A percentile compares a stretch with the other conserved stretches of the same genome.
Evolutionary conservation across 2,797 vertebrate genomes (phyloP).

Genomic region (Lerista edwardsae): DNA sequence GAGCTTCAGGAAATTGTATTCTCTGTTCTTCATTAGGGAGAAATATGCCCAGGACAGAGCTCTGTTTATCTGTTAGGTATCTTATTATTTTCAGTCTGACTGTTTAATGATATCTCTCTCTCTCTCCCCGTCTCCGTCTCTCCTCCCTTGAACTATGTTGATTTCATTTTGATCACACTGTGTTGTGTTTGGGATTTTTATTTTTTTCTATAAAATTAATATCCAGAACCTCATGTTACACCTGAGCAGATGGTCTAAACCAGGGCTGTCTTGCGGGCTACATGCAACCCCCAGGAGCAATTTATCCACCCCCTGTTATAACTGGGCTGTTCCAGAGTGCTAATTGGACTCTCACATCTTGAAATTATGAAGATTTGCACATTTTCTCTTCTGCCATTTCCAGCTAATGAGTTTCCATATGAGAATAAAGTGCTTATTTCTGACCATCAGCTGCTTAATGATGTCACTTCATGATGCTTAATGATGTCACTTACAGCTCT

Average conservation of each 20-base stretch:
- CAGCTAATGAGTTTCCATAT: too few relatives aligned
- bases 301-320: too few relatives aligned
- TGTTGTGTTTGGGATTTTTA: background rate
- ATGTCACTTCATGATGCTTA: too few relatives aligned
- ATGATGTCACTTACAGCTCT: too few relatives aligned
- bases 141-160: background rate
- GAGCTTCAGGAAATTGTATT: slow-evolving; percentile 65
- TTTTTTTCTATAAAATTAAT: slow-evolving; percentile 15
- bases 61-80: slow-evolving; percentile 39
- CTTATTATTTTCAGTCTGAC: slow-evolving; percentile 51
- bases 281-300: too few relatives aligned
- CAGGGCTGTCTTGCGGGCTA: too few relatives aligned
- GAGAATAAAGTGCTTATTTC: too few relatives aligned
- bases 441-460: too few relatives aligned
- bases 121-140: background rate
- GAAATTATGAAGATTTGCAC: too few relatives aligned
- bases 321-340: too few relatives aligned
- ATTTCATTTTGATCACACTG: slow-evolving; percentile 7
- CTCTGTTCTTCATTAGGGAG: slow-evolving; percentile 50
- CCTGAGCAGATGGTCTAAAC: background rate
- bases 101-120: slow-evolving; percentile 41
- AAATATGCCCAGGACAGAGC: slow-evolving; percentile 55
- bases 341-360: too few relatives aligned
- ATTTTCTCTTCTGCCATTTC: too few relatives aligned
- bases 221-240: background rate